These are phyloP conservation scores for Stenurella melanura DNA, from an alignment of 2,888 invertebrate genomes.

Conservation along the genomic window DNA sequence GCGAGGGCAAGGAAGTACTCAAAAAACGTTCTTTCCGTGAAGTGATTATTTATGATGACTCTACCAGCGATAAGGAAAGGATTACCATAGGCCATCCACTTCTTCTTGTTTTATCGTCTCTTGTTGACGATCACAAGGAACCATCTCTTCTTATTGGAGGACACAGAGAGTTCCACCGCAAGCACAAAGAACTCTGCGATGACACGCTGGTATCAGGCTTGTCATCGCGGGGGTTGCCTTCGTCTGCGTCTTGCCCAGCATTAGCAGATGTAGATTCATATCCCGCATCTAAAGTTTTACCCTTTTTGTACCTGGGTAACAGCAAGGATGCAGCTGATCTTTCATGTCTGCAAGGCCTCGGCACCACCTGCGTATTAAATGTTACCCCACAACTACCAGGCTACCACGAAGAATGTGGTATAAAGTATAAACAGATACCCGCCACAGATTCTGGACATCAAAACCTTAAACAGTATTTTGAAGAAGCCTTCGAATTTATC, in stretches of 20 bases:
- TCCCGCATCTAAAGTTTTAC: constrained; percentile 86
- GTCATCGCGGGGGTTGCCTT: constrained; percentile 66
- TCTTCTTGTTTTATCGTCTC: constrained; percentile 79
- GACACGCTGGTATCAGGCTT: constrained; percentile 77
- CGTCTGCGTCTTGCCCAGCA: constrained; percentile 75
- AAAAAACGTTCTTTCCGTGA: constrained; percentile 76
- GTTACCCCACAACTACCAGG: constrained; percentile 86
- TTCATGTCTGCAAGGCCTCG: constrained; percentile 78
- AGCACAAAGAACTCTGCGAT: constrained; percentile 84
- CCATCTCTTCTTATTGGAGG: constrained; percentile 81
- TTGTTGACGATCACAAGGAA: constrained; percentile 81
- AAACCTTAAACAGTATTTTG: constrained; percentile 91
- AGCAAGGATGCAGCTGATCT: constrained; percentile 86
- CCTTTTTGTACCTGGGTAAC: constrained; percentile 88
- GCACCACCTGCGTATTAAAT: constrained; percentile 87
- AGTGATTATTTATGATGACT: constrained; percentile 83
- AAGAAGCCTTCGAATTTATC: constrained; percentile 88
- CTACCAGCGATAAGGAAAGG: constrained; percentile 78
- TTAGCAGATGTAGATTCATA: constrained; percentile 82
- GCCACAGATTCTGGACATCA: constrained; percentile 89
- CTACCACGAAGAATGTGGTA: constrained; percentile 80
- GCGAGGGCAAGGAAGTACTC: constrained; percentile 79
- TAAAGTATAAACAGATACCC: constrained; percentile 85
- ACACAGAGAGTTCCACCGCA: constrained; percentile 82
- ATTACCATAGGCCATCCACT: constrained; percentile 78